Evolutionary conservation across 2,888 invertebrate species (phyloP).

Genomic region (Megastigmus dorsalis): DNA sequence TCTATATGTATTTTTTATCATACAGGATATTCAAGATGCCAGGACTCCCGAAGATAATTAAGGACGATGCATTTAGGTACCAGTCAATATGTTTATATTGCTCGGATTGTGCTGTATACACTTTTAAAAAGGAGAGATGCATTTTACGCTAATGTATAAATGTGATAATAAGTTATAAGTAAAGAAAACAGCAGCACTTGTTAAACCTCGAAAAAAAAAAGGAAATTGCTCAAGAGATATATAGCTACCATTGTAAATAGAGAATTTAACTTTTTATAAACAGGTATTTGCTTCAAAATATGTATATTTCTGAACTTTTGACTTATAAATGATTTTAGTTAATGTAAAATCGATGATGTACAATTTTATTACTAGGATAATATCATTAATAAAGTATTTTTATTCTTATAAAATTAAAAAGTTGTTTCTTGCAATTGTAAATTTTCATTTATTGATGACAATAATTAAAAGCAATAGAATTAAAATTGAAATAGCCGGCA

Average conservation of each 20-base stretch:
- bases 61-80: neutral
- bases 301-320: neutral
- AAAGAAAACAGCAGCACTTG: neutral
- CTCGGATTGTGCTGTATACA: neutral
- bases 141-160: constrained; percentile 21
- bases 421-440: too few species aligned
- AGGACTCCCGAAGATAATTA: constrained; percentile 71
- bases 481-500: too few species aligned
- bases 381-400: too few species aligned
- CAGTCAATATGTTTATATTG: neutral
- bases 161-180: constrained; percentile 26
- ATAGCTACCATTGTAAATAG: neutral
- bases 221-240: neutral
- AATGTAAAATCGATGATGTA: neutral
- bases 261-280: constrained; percentile 5
- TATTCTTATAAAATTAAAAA: too few species aligned
- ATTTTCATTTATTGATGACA: too few species aligned
- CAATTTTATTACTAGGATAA: too few species aligned
- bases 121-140: constrained; percentile 5
- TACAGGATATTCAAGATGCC: constrained; percentile 71
- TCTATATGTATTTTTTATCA: too few species aligned
- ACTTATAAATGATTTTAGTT: constrained; percentile 5
- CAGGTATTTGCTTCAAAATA: neutral
- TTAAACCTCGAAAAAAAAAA: neutral
- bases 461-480: too few species aligned